Base-by-base conservation (phyloP, 1,140 invertebrate genomes). In the Oncopodura yosiiana region DNA sequence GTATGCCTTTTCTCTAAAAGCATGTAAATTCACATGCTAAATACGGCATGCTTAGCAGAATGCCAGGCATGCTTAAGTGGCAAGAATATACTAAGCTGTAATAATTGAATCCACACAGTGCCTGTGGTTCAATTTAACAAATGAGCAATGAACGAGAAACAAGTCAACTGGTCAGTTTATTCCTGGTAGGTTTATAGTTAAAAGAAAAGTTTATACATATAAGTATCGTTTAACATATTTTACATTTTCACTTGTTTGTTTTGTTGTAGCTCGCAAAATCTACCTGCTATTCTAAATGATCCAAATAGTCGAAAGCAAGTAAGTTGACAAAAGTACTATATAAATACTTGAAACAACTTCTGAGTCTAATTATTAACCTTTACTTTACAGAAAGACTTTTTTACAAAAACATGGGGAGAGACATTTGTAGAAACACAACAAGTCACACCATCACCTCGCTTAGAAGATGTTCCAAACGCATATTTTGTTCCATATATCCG, bases 331-430 rank as follows among this genome's bases (percentile, higher is more conserved):
- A 19, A 16, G 2, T 11, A n/a, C 12, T 19, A 39, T 19, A 24
- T 24, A 19, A 12, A 24, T 8, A 44, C 9, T 12, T 44, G 9
- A 24, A 24, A 44, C 11, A 21, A 37, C 24, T 53, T 3, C 32
- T 58, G 11, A 29, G 29, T 51, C 14, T 24, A 44, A 48, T 19
- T 51, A 27, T 45, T 54, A 11, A 30, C 34, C 54, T 5, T 16
- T 52, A 6, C n/a, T 53, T 68, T 67, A 66, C 71, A 70, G 74
- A 74, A 72, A 64, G 89, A 94, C 68, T 92, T 99, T 65, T 93
- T 99, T 66, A 95, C 93, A 1, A 92, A 91, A 71, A 94, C 91
- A 59, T 99, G 95, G 95, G 94, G 95, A 36, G 92, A 95, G 66
- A 78, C 79, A 53, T 97, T 97, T 73, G 78, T 94, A 6, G 91